phyloP scores from a whole-genome alignment of 2,113 vertebrate genomes.

The Xiphias gladius region DNA sequence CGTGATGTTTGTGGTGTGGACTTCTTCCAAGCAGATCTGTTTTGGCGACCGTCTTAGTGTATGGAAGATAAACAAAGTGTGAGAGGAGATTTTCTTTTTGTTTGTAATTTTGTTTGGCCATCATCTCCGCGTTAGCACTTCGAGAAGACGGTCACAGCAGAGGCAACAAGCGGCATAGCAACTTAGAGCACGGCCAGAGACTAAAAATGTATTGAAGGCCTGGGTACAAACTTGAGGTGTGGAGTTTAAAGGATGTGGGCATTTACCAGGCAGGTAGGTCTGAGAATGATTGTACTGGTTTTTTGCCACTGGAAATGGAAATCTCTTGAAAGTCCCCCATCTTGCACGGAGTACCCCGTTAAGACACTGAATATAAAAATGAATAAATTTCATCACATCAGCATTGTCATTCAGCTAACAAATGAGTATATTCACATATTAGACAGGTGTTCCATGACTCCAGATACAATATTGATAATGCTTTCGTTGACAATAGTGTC shows the following conservation, averaged over 20 bases:
- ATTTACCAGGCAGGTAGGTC: background rate
- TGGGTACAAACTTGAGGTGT: too few species aligned
- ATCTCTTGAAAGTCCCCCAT: background rate
- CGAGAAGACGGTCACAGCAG: background rate
- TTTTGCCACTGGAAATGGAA: background rate
- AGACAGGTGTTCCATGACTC: background rate
- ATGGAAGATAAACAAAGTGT: background rate
- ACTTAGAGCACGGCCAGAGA: background rate
- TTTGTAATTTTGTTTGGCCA: background rate
- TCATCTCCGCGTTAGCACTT: background rate
- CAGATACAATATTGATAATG: too few species aligned
- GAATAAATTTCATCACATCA: too few species aligned
- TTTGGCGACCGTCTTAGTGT: background rate
- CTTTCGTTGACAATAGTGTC: too few species aligned
- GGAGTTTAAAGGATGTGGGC: too few species aligned
- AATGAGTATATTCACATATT: background rate
- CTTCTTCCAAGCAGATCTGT: background rate
- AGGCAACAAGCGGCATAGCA: too few species aligned
- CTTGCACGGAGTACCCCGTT: background rate
- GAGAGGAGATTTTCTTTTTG: background rate
- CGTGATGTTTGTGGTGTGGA: background rate
- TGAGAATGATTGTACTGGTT: background rate
- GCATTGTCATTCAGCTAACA: background rate
- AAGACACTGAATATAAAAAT: too few species aligned
- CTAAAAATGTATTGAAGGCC: background rate